A percentile compares a stretch with the other conserved stretches of the same genome.
These are phyloP conservation scores for Chloroceryle aenea DNA, from an alignment of 2,113 vertebrate genomes.

Conservation along the genomic window DNA sequence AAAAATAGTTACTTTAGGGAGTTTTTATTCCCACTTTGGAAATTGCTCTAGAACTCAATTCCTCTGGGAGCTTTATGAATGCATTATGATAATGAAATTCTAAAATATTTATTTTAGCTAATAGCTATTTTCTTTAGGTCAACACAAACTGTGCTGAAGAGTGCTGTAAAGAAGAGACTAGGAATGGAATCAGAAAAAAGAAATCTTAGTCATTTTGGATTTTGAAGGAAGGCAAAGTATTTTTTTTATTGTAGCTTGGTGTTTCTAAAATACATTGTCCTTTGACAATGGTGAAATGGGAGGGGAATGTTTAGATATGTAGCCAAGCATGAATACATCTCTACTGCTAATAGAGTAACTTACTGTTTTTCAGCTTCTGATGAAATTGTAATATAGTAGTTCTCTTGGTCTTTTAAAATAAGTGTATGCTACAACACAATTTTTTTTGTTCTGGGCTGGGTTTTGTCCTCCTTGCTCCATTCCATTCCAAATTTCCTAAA, in stretches of 20 bases:
- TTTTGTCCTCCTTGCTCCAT: not conserved
- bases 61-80: not conserved
- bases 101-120: conserved; percentile 48
- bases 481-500: not conserved
- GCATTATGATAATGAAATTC: not conserved
- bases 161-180: not conserved
- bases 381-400: not conserved
- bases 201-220: not conserved
- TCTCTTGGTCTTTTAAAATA: not conserved
- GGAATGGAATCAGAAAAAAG: not conserved
- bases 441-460: not conserved
- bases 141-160: not conserved
- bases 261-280: not conserved
- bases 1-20: not conserved
- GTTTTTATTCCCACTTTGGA: not conserved
- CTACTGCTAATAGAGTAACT: not conserved
- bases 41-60: not conserved
- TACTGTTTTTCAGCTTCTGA: not conserved
- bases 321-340: not conserved
- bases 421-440: not conserved
- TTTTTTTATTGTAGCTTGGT: not conserved
- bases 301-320: not conserved
- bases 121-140: conserved; percentile 2
- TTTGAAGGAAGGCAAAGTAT: not conserved
- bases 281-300: not conserved